Percentiles rank a stretch among this genome's conserved stretches.
These are phyloP conservation scores for Pyralis farinalis DNA, from an alignment of 2,888 invertebrate species.

Conservation along the genomic window DNA sequence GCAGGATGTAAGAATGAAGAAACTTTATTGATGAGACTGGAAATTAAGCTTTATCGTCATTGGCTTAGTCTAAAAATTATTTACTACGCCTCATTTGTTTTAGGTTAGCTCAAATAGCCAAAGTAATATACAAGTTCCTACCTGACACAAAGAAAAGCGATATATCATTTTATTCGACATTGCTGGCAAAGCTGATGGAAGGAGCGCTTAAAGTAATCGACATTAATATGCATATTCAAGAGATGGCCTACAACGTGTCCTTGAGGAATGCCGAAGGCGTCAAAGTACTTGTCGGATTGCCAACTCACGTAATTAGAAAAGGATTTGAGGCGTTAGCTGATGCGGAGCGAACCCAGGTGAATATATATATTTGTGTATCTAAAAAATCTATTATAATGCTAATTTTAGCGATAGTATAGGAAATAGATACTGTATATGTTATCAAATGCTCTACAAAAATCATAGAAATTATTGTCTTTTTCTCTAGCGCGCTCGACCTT, in stretches of 20 bases:
- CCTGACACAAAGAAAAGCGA: constrained; percentile 49
- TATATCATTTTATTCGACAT: constrained; percentile 59
- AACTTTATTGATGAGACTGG: too few relatives aligned
- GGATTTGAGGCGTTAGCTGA: constrained; percentile 67
- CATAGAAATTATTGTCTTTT: too few relatives aligned
- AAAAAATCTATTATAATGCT: too few relatives aligned
- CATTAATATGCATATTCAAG: constrained; percentile 63
- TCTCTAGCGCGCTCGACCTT: too few relatives aligned
- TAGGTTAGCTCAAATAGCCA: constrained; percentile 55
- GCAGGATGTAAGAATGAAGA: too few relatives aligned
- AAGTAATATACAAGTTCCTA: constrained; percentile 52
- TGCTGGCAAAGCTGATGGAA: constrained; percentile 60
- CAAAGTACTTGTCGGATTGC: constrained; percentile 43
- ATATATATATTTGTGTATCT: too few relatives aligned
- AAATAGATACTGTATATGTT: too few relatives aligned
- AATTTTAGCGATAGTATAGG: too few relatives aligned
- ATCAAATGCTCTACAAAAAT: not conserved
- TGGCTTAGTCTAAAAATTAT: too few relatives aligned
- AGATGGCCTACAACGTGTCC: constrained; percentile 59
- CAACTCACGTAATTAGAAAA: constrained; percentile 45
- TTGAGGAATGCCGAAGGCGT: constrained; percentile 56
- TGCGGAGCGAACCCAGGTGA: constrained; percentile 65
- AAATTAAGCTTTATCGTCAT: too few relatives aligned
- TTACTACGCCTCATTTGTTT: constrained; percentile 24
- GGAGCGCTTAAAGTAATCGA: constrained; percentile 51